phyloP scores from a whole-genome alignment of 2,888 invertebrate genomes.

The Drosophila atripex region DNA sequence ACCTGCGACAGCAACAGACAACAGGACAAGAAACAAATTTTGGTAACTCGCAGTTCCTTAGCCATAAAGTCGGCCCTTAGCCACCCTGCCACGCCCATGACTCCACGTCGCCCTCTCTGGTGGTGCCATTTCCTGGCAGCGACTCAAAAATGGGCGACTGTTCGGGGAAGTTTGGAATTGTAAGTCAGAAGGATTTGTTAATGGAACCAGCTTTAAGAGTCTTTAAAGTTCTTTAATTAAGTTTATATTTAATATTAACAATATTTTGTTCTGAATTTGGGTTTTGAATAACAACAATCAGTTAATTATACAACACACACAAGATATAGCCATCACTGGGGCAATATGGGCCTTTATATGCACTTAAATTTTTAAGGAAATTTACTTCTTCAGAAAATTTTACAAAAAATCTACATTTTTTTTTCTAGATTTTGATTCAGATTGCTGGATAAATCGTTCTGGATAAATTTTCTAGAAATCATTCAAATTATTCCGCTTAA shows the following conservation, averaged over 20 bases:
- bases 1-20: constrained; percentile 41
- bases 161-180: constrained; percentile 23
- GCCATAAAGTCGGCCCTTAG: constrained; percentile 36
- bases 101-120: constrained; percentile 1
- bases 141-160: constrained; percentile 59
- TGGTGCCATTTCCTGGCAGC: constrained; percentile 49
- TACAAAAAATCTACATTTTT: no score
- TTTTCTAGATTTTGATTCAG: no score
- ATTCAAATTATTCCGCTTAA: no score
- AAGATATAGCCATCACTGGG: no score
- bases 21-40: constrained; percentile 58
- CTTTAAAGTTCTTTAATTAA: neutral
- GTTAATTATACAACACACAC: no score
- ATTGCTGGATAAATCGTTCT: no score
- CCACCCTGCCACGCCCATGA: neutral
- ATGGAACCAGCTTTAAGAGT: constrained; percentile 6
- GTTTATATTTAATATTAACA: neutral
- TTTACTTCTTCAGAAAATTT: no score
- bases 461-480: no score
- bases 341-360: no score
- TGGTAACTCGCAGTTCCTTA: constrained; percentile 30
- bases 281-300: no score
- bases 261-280: no score
- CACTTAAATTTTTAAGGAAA: no score
- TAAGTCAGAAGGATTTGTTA: constrained; percentile 56